These are phyloP conservation scores for Oplegnathus fasciatus DNA, from an alignment of 2,113 vertebrate genomes.

Conservation along the genomic window DNA sequence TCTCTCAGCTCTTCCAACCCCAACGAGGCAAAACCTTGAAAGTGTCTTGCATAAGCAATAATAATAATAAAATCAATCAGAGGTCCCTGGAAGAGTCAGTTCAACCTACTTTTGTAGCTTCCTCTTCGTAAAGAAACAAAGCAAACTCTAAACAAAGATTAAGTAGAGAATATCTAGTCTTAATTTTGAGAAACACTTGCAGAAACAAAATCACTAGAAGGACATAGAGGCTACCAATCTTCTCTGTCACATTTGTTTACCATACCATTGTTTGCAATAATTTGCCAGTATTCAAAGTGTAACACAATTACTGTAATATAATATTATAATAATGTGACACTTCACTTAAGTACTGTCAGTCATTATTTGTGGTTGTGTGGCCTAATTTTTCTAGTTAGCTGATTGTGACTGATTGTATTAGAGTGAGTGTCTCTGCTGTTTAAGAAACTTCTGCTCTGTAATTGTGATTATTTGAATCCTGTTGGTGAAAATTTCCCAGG, in stretches of 20 bases:
- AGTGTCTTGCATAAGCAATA: not conserved
- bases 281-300: not conserved
- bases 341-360: not conserved
- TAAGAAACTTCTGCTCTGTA: not conserved
- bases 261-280: not conserved
- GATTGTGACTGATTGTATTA: not conserved
- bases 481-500: not conserved
- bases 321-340: not conserved
- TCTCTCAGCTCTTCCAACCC: not conserved
- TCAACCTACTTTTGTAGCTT: not conserved
- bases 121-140: not conserved
- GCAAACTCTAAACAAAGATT: not conserved
- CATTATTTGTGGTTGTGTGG: not conserved
- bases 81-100: not conserved
- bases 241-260: not conserved
- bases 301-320: not conserved
- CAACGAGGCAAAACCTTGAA: not conserved
- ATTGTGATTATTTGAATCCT: not conserved
- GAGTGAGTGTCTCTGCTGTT: no score
- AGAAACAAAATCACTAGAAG: not conserved
- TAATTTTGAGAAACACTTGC: not conserved
- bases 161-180: not conserved
- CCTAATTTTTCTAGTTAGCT: not conserved
- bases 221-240: not conserved
- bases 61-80: not conserved